Evolutionary conservation across 2,888 invertebrate species (phyloP).

Genomic region (Minunthozetes semirufus): DNA sequence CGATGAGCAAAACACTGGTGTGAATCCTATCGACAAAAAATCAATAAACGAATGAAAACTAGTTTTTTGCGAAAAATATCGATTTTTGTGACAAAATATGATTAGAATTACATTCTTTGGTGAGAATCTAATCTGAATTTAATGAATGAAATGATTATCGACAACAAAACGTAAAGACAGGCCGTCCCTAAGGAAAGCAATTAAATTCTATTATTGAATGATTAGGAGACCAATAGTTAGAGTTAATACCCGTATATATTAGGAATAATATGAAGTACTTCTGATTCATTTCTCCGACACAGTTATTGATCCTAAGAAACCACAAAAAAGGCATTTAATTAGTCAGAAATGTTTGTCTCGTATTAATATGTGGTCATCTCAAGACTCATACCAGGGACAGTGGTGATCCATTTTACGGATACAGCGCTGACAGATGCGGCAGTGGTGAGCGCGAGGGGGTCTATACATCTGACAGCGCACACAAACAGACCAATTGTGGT

Average conservation of each 20-base stretch:
- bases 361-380: not conserved
- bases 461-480: constrained; percentile 70
- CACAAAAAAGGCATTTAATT: not conserved
- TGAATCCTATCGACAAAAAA: constrained; percentile 62
- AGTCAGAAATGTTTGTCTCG: not conserved
- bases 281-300: constrained; percentile 84
- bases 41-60: constrained; percentile 44
- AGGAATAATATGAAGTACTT: constrained; percentile 84
- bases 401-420: constrained; percentile 77
- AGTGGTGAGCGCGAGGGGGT: constrained; percentile 79
- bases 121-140: constrained; percentile 49
- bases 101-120: constrained; percentile 65
- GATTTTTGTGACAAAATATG: constrained; percentile 4
- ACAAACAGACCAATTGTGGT: constrained; percentile 64
- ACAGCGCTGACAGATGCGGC: constrained; percentile 75
- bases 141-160: constrained; percentile 2
- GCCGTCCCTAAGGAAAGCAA: not conserved
- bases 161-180: not conserved
- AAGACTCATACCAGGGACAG: constrained; percentile 68
- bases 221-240: not conserved
- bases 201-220: not conserved
- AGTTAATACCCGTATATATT: constrained; percentile 62
- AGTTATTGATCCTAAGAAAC: constrained; percentile 70
- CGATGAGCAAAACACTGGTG: constrained; percentile 69
- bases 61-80: too few relatives aligned